These are phyloP conservation scores for Aspiorhynchus laticeps DNA, from an alignment of 2,113 vertebrate species.

Conservation along the genomic window DNA sequence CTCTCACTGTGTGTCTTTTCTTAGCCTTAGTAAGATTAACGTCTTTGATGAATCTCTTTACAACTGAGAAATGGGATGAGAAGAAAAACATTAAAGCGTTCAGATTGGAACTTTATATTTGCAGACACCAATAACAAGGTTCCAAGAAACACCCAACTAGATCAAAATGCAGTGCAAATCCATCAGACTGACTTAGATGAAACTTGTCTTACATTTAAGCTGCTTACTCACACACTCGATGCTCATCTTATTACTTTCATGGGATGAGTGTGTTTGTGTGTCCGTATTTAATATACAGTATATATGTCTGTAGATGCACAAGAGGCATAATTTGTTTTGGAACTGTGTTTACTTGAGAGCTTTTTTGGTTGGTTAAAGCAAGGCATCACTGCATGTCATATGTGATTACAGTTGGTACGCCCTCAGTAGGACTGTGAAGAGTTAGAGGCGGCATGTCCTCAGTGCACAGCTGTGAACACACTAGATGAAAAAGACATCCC, in stretches of 20 bases:
- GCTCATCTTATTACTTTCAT: background rate
- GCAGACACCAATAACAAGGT: background rate
- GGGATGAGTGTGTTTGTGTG: background rate
- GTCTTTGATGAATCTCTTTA: background rate
- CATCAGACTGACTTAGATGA: conserved; percentile 41
- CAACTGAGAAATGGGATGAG: background rate
- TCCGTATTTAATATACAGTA: background rate
- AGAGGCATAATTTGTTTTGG: background rate
- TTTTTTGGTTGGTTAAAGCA: background rate
- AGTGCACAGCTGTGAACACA: conserved; percentile 28
- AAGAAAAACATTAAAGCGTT: conserved; percentile 9
- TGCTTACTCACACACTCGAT: conserved; percentile 47
- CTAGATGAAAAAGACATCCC: background rate
- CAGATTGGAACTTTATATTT: background rate
- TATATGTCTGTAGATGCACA: background rate
- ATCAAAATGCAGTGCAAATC: conserved; percentile 45
- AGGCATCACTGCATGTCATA: conserved; percentile 39
- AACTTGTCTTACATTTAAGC: conserved; percentile 42
- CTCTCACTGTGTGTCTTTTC: conserved; percentile 4
- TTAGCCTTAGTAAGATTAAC: conserved; percentile 33
- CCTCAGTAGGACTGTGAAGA: conserved; percentile 1
- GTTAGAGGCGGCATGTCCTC: conserved; percentile 16
- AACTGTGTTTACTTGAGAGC: conserved; percentile 2
- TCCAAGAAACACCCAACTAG: conserved; percentile 5
- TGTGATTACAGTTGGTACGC: conserved; percentile 28